These are phyloP conservation scores for Cantharis lateralis DNA, from an alignment of 2,888 invertebrate species.

Conservation along the genomic window DNA sequence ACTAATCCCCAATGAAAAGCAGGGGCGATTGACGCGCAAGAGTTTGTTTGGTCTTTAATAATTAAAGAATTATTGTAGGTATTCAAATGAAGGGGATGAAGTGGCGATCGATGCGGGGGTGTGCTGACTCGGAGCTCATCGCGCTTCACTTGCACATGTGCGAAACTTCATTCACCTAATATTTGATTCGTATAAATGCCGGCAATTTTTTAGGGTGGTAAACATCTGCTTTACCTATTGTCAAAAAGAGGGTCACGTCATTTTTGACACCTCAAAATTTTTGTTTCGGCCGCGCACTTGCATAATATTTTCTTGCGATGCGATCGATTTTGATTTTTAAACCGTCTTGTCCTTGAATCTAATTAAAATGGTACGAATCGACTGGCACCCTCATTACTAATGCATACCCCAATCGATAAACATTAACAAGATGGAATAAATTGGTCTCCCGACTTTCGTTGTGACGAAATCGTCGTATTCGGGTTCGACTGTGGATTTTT, in stretches of 20 bases:
- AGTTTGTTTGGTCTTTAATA: slow-evolving; percentile 12
- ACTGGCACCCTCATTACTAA: background rate
- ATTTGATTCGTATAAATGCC: background rate
- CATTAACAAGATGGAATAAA: background rate
- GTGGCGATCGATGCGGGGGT: slow-evolving; percentile 22
- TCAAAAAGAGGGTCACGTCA: background rate
- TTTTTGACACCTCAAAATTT: background rate
- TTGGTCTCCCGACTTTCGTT: background rate
- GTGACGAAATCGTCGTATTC: background rate
- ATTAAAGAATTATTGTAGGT: slow-evolving; percentile 14
- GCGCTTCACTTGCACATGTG: slow-evolving; percentile 17
- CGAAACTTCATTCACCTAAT: background rate
- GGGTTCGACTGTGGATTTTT: background rate
- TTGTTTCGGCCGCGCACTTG: background rate
- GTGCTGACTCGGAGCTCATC: background rate
- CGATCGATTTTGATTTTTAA: background rate
- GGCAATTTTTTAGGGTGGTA: background rate
- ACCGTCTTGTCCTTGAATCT: background rate
- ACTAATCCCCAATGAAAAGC: background rate
- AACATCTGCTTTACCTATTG: background rate
- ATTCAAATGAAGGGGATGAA: slow-evolving; percentile 10
- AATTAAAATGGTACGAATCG: background rate
- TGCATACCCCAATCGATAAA: background rate
- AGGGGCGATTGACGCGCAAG: background rate
- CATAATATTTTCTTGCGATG: background rate